Base-by-base conservation (phyloP, 2,888 invertebrate species). In the Tuberolachnus salignus region DNA sequence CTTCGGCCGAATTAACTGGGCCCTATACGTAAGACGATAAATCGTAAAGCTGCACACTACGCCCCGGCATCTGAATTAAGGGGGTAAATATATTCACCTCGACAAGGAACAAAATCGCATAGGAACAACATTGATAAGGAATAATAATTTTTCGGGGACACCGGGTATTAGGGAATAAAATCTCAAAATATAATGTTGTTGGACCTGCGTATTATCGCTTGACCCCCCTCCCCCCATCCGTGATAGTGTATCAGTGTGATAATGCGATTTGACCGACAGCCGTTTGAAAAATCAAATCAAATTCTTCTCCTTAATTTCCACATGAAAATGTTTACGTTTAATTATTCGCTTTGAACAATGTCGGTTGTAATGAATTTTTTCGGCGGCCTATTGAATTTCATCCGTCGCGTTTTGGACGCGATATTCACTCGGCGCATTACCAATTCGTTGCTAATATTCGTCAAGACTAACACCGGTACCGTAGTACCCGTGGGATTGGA, bases 381-480 rank as follows among this genome's bases (percentile, higher is more conserved):
- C 0, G 34, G 51, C 14, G 11, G 34, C 3, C 16, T 78, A 16
- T 42, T 78, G 16, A 42, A 23, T 1, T 21, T 69, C 16, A 59
- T 78, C 34, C 78, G 78, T 9, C 67, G 59, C 13, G 3, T 78
- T 59, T 42, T 78, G 16, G 59, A 78, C 46, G 16, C 51, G 11
- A 69, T 78, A 59, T 69, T 78, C 42, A n/a, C 59, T 6, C 55
- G 21, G n/a, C 78, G 67, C 34, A 51, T 78, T 13, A 59, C 59
- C 0, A 78, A 78, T 49, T 78, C 78, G 57, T 10, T 69, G 13
- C 59, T 78, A n/a, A 89, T 92, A 84, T 90, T 90, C 83, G 87
- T 92, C 0, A 92, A 91, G 86, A 91, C 91, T 0, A 91, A 90
- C 83, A 90, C 90, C 11, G 89, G 89, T 0, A 90, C 87, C 81